Conservation (phyloP, 2,797 vertebrate genomes). For the Pygocentrus nattereri region DNA sequence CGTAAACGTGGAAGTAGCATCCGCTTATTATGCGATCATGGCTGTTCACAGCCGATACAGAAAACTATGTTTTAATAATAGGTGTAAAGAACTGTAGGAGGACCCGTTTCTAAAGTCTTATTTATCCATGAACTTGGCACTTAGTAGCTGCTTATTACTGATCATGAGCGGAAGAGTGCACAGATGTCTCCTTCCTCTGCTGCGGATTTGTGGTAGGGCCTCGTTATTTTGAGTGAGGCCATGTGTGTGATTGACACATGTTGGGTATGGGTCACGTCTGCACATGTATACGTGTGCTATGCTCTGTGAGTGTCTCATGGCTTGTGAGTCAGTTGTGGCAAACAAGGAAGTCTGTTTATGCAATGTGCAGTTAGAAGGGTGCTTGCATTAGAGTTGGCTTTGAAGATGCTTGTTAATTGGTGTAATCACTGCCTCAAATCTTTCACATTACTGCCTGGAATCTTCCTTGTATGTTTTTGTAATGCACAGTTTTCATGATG, state of each 20-base stretch:
- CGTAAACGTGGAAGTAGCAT: neutral
- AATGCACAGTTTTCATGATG: too few species aligned
- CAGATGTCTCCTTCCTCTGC: neutral
- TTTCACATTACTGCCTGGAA: too few species aligned
- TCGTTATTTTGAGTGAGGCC: neutral
- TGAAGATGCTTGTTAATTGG: neutral
- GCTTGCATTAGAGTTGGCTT: neutral
- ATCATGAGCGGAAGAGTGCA: neutral
- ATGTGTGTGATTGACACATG: neutral
- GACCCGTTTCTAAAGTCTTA: neutral
- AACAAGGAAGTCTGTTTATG: conserved; percentile 2
- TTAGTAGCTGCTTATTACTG: neutral
- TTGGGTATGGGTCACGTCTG: neutral
- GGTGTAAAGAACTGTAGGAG: neutral
- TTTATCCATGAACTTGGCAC: neutral
- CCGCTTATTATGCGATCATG: neutral
- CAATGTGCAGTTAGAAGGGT: neutral
- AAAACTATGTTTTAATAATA: neutral
- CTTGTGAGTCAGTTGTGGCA: neutral
- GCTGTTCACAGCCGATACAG: conserved; percentile 12
- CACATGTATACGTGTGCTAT: neutral
- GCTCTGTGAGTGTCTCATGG: neutral
- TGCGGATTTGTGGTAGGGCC: neutral
- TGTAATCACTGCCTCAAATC: too few species aligned
- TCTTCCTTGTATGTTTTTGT: too few species aligned